Base-by-base conservation (phyloP, 2,113 vertebrate genomes). In the Chunga burmeisteri region DNA sequence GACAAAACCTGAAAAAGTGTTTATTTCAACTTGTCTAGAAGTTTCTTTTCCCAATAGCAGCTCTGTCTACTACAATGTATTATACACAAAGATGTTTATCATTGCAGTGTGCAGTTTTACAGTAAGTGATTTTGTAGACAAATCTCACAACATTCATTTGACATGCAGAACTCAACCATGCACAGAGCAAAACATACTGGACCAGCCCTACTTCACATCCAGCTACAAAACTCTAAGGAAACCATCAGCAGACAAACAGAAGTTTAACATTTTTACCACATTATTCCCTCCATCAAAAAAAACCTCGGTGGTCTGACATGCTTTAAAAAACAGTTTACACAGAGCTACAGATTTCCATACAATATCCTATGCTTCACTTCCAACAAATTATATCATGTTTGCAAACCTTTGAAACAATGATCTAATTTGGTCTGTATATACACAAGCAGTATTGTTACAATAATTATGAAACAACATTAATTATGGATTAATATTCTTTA, bases 171-270 rank as follows among this genome's bases (percentile, higher is more conserved):
- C 32, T 50, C 16, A 42, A 25, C 10, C 22, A 9, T 0, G 6
- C 63, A 32, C 38, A 74, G 3, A 88, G 36, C 30, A 70, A 92
- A 74, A 23, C 17, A 50, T 44, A 5, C 27, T 7, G 30, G 56
- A 44, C 10, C 46, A 70, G 8, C 42, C 26, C 72, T 20, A 22
- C 8, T 2, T 4, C 40, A 56, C 0, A 0, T 7, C 13, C 7
- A 46, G 44, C 68, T 56, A 42, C 11, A 71, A 26, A 88, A 63
- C 9, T 18, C 20, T 71, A 11, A 6, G 27, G 61, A 62, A 91
- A 53, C 5, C 16, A 86, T 13, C 23, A 61, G 46, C 46, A 82
- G 95, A 59, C 82, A 96, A 93, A 82, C 8, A 58, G 14, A 92
- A 93, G 75, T 46, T 89, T 29, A 93, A 77, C 34, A 50, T 70